Conservation (phyloP, 2,888 invertebrate genomes). For the Aphodius sticticus region DNA sequence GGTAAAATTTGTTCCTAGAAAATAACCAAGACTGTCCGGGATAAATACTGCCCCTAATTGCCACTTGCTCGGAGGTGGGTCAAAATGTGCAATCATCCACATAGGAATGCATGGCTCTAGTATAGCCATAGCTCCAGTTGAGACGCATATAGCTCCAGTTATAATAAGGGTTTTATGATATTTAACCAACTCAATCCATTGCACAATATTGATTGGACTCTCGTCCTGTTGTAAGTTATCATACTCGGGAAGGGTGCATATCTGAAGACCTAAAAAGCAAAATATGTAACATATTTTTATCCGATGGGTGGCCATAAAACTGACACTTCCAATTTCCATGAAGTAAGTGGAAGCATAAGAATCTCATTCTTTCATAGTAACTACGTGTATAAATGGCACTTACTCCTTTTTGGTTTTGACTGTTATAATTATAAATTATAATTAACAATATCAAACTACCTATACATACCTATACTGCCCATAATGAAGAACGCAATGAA, state of each 20-base stretch:
- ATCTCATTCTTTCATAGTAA: not conserved
- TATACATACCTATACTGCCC: constrained; percentile 60
- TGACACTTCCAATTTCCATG: not conserved
- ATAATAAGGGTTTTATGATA: constrained; percentile 71
- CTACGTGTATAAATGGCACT: not conserved
- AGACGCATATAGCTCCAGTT: constrained; percentile 76
- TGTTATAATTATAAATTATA: too few relatives aligned
- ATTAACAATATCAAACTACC: not conserved
- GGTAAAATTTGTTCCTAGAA: constrained; percentile 82
- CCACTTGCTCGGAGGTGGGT: constrained; percentile 74
- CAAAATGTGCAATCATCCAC: constrained; percentile 76
- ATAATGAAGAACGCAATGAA: constrained; percentile 69
- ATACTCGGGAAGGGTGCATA: constrained; percentile 43
- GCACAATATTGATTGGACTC: constrained; percentile 47
- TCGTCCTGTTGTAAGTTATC: constrained; percentile 36
- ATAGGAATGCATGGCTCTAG: constrained; percentile 84
- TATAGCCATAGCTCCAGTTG: constrained; percentile 84
- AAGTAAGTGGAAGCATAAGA: too few relatives aligned
- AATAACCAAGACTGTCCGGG: constrained; percentile 85
- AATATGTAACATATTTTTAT: too few relatives aligned
- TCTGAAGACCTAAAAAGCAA: constrained; percentile 48
- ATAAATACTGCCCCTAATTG: constrained; percentile 84
- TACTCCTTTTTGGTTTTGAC: not conserved
- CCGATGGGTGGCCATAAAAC: too few relatives aligned
- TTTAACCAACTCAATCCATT: constrained; percentile 66